phyloP scores from a whole-genome alignment of 2,113 vertebrate species.

The Falco punctatus region DNA sequence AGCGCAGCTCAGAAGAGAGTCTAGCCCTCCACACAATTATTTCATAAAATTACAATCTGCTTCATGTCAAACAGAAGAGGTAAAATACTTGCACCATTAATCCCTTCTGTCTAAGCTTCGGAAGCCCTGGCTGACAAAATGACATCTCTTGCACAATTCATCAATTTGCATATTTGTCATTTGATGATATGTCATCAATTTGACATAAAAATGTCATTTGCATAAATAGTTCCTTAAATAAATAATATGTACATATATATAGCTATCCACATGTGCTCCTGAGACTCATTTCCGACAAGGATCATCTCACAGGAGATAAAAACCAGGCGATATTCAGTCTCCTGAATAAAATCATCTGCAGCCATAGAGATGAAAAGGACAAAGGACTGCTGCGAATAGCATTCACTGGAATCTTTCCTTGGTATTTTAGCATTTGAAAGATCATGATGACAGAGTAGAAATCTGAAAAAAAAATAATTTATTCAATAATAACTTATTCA shows the following conservation, averaged over 20 bases:
- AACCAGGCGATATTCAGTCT: slow-evolving; percentile 35
- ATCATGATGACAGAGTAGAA: neutral
- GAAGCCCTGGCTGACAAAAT: slow-evolving; percentile 43
- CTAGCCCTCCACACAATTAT: neutral
- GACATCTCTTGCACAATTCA: slow-evolving; percentile 34
- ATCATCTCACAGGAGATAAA: slow-evolving; percentile 67
- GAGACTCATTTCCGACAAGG: slow-evolving; percentile 53
- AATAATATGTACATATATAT: slow-evolving; percentile 24
- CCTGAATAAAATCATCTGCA: slow-evolving; percentile 59
- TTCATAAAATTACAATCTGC: neutral
- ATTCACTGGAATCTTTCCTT: slow-evolving; percentile 21
- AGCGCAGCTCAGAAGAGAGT: neutral
- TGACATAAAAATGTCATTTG: neutral
- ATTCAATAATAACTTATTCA: neutral
- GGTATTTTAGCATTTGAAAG: neutral
- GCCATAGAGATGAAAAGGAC: slow-evolving; percentile 59
- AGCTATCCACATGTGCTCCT: slow-evolving; percentile 45
- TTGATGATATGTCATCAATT: too few species aligned
- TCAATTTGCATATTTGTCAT: neutral
- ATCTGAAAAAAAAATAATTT: neutral
- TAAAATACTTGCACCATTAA: slow-evolving; percentile 23
- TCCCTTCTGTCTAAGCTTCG: neutral
- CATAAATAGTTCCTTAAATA: slow-evolving; percentile 55
- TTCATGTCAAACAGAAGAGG: slow-evolving; percentile 25
- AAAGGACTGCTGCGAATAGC: neutral